These are phyloP conservation scores for Crotophaga sulcirostris DNA, from an alignment of 2,113 vertebrate species.

Conservation along the genomic window DNA sequence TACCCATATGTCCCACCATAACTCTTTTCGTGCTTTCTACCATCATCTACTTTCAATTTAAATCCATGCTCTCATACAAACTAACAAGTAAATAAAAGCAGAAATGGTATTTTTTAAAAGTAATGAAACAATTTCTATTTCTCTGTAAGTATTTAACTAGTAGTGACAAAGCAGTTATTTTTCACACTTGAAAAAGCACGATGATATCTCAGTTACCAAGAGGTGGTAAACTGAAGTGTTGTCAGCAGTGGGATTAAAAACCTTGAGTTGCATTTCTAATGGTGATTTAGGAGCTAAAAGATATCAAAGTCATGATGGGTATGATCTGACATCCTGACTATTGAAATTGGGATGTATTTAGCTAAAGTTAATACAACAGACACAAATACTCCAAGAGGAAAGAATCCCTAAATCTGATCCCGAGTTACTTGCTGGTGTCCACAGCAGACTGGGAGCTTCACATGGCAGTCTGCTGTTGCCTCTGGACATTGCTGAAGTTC, in stretches of 20 bases:
- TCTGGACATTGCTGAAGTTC: not conserved
- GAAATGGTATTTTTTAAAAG: not conserved
- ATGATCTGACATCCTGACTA: not conserved
- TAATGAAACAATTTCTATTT: not conserved
- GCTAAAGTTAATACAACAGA: not conserved
- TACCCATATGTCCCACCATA: not conserved
- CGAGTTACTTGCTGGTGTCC: not conserved
- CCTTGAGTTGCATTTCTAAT: not conserved
- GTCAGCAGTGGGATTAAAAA: not conserved
- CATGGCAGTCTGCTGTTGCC: not conserved
- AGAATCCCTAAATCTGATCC: not conserved
- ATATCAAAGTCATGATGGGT: not conserved
- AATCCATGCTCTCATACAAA: not conserved
- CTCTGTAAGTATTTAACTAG: not conserved
- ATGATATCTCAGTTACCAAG: constrained; percentile 5
- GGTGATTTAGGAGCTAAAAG: not conserved
- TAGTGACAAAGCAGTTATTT: constrained; percentile 22
- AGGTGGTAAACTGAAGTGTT: not conserved
- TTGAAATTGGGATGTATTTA: not conserved
- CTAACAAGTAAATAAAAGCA: not conserved
- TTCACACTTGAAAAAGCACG: not conserved
- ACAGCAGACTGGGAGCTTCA: not conserved
- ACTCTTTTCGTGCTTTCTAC: not conserved
- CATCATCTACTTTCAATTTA: not conserved
- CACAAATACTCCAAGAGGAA: not conserved